Evolutionary conservation across 2,888 invertebrate species (phyloP).

Genomic region (Plagiodera versicolora): DNA sequence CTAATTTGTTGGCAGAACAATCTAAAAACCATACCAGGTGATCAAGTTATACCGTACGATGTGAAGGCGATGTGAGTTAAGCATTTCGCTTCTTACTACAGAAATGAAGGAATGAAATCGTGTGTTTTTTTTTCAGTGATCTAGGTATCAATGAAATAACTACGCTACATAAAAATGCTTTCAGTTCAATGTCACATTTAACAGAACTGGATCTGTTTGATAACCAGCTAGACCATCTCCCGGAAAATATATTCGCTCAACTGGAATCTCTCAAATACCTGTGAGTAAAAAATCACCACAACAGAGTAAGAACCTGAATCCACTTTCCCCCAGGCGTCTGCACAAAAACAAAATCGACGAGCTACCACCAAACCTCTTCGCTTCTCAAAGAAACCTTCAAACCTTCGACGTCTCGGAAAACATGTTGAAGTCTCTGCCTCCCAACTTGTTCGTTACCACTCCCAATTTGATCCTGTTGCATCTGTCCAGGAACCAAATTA

Average conservation of each 20-base stretch:
- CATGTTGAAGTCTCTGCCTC: conserved; percentile 61
- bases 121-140: conserved; percentile 64
- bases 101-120: too few relatives aligned
- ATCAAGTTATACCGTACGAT: conserved; percentile 67
- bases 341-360: conserved; percentile 68
- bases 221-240: conserved; percentile 70
- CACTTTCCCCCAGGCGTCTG: conserved; percentile 63
- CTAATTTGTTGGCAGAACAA: conserved; percentile 71
- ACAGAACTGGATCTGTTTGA: conserved; percentile 72
- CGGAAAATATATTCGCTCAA: conserved; percentile 65
- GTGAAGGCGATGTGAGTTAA: conserved; percentile 63
- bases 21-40: conserved; percentile 61
- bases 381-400: conserved; percentile 63
- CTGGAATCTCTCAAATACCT: conserved; percentile 65
- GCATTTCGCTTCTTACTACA: too few relatives aligned
- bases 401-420: conserved; percentile 72
- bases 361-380: conserved; percentile 62
- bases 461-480: conserved; percentile 64
- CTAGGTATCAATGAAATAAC: conserved; percentile 70
- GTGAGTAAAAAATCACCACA: conserved; percentile 55
- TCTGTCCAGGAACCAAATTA: conserved; percentile 67
- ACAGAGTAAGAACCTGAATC: background rate
- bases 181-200: conserved; percentile 66
- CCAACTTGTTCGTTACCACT: conserved; percentile 62
- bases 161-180: conserved; percentile 70